phyloP scores from a whole-genome alignment of 2,113 vertebrate genomes.

The Tauraco erythrolophus region DNA sequence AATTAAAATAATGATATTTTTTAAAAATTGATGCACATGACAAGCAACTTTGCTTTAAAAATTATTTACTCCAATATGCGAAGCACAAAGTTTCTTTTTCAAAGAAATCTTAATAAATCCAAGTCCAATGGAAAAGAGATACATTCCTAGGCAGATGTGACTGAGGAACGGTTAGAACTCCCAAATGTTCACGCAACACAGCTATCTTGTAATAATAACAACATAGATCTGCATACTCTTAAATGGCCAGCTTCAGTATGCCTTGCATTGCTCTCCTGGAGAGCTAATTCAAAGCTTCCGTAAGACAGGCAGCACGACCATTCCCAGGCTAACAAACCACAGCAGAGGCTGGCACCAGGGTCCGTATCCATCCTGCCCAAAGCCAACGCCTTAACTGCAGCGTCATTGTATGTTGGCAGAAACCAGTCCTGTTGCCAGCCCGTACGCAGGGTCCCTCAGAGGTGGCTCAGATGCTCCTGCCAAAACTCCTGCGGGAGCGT shows the following conservation, averaged over 20 bases:
- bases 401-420: background rate
- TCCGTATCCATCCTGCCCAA: background rate
- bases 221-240: background rate
- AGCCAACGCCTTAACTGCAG: background rate
- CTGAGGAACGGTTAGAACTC: background rate
- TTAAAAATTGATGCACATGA: background rate
- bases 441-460: rapidly evolving
- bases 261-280: background rate
- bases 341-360: no score
- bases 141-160: background rate
- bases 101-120: background rate
- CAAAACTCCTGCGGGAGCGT: rapidly evolving
- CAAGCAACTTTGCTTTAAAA: background rate
- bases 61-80: background rate
- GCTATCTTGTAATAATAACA: background rate
- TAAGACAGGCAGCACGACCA: background rate
- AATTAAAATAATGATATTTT: background rate
- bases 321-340: background rate
- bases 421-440: background rate
- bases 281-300: background rate
- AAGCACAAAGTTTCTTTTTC: background rate
- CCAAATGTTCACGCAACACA: background rate
- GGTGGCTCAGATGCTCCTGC: background rate
- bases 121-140: background rate
- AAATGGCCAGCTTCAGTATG: background rate